Percentiles rank a stretch among this genome's conserved stretches.
phyloP scores from a whole-genome alignment of 2,113 vertebrate species.

The Lepus timidus region DNA sequence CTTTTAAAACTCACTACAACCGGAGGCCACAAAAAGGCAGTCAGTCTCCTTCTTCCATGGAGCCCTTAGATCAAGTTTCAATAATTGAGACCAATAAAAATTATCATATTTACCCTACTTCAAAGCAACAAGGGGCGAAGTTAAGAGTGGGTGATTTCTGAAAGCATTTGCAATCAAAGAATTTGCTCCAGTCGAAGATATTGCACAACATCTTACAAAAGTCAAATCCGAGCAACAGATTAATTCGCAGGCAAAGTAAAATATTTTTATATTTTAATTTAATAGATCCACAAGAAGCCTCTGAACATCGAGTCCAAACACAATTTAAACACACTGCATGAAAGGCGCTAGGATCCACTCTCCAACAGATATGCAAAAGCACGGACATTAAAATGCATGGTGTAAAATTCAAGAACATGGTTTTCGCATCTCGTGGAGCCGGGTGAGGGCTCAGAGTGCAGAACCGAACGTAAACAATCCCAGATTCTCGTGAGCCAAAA shows the following conservation, averaged over 20 bases:
- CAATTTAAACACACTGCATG: conserved; percentile 53
- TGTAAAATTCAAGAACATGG: conserved; percentile 52
- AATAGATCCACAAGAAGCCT: conserved; percentile 21
- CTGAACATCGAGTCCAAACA: background rate
- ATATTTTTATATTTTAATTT: background rate
- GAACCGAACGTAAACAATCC: conserved; percentile 74
- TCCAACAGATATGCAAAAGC: conserved; percentile 61
- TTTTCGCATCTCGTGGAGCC: conserved; percentile 45
- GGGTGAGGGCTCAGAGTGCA: background rate
- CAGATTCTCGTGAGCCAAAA: background rate
- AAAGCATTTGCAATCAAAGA: conserved; percentile 78
- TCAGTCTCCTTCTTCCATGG: conserved; percentile 57
- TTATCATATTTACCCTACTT: conserved; percentile 79
- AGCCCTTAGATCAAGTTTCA: conserved; percentile 80
- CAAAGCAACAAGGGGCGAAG: conserved; percentile 68
- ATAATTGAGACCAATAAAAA: conserved; percentile 83
- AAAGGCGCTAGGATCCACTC: conserved; percentile 46
- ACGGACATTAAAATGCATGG: conserved; percentile 31
- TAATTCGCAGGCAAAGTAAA: conserved; percentile 63
- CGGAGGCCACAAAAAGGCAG: conserved; percentile 75
- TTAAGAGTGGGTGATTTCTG: conserved; percentile 74
- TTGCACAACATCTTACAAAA: conserved; percentile 63
- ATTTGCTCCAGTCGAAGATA: conserved; percentile 72
- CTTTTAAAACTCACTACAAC: conserved; percentile 75
- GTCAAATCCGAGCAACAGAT: conserved; percentile 76